phyloP scores from a whole-genome alignment of 2,888 invertebrate species.

The Andrena dorsata region DNA sequence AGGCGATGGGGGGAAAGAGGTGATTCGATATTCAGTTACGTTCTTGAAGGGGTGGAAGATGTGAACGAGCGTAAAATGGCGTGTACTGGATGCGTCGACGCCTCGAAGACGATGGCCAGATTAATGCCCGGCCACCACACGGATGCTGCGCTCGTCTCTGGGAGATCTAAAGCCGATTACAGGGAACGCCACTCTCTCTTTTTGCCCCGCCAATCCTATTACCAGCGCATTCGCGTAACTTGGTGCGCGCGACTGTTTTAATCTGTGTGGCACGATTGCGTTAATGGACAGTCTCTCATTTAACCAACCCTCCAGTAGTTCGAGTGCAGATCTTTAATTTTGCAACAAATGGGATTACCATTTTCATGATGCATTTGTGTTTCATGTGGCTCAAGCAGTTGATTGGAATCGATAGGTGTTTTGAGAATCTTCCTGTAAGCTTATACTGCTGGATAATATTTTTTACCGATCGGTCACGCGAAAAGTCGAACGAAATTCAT shows the following conservation, averaged over 20 bases:
- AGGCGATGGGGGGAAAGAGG: constrained; percentile 22
- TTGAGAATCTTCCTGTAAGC: too few relatives aligned
- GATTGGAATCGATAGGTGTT: too few relatives aligned
- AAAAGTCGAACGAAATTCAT: too few relatives aligned
- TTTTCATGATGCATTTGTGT: neutral
- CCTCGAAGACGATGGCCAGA: constrained; percentile 39
- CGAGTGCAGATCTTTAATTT: neutral
- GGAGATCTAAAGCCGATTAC: constrained; percentile 54
- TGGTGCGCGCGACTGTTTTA: neutral
- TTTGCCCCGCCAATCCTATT: constrained; percentile 19
- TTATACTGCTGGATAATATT: too few relatives aligned
- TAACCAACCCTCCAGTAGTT: too few relatives aligned
- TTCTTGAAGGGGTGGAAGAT: constrained; percentile 19
- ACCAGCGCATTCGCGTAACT: constrained; percentile 11
- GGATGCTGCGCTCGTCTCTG: constrained; percentile 4
- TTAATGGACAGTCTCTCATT: neutral
- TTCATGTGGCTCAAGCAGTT: neutral
- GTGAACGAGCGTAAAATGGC: constrained; percentile 49
- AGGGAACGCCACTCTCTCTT: neutral
- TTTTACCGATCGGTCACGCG: too few relatives aligned
- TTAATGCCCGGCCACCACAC: constrained; percentile 23
- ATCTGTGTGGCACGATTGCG: neutral
- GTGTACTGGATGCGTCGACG: constrained; percentile 39
- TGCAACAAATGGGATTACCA: neutral
- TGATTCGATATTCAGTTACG: constrained; percentile 72